These are phyloP conservation scores for Eupithecia inturbata DNA, from an alignment of 2,888 invertebrate genomes.

Conservation along the genomic window DNA sequence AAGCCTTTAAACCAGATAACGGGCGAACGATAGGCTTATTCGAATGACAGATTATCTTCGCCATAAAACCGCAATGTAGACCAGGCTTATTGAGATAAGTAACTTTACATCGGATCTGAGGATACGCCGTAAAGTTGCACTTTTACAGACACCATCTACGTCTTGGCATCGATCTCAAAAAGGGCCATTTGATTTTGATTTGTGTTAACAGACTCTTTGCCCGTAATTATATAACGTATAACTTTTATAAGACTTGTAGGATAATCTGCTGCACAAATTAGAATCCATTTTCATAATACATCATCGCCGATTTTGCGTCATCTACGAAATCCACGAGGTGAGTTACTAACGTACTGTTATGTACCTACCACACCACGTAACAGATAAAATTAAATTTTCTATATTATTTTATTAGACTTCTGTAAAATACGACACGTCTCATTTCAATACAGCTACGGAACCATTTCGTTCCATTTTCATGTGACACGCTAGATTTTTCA, in stretches of 20 bases:
- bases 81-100: too few relatives aligned
- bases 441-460: conserved; percentile 19
- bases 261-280: neutral
- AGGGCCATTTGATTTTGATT: conserved; percentile 27
- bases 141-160: conserved; percentile 9
- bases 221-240: too few relatives aligned
- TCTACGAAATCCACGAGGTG: too few relatives aligned
- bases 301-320: neutral
- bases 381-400: too few relatives aligned
- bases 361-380: too few relatives aligned
- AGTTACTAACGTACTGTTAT: too few relatives aligned
- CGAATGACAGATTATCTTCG: conserved; percentile 17
- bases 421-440: too few relatives aligned
- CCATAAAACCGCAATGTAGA: conserved; percentile 20
- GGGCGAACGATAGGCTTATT: conserved; percentile 12
- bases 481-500: conserved; percentile 38
- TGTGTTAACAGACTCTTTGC: conserved; percentile 18
- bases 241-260: neutral
- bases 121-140: conserved; percentile 12
- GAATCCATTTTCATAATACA: neutral
- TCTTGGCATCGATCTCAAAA: conserved; percentile 23
- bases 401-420: too few relatives aligned
- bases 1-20: conserved; percentile 10
- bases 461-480: conserved; percentile 30
- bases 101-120: too few relatives aligned